Conservation (phyloP, 2,888 invertebrate species). For the Trachelus tabidus region DNA sequence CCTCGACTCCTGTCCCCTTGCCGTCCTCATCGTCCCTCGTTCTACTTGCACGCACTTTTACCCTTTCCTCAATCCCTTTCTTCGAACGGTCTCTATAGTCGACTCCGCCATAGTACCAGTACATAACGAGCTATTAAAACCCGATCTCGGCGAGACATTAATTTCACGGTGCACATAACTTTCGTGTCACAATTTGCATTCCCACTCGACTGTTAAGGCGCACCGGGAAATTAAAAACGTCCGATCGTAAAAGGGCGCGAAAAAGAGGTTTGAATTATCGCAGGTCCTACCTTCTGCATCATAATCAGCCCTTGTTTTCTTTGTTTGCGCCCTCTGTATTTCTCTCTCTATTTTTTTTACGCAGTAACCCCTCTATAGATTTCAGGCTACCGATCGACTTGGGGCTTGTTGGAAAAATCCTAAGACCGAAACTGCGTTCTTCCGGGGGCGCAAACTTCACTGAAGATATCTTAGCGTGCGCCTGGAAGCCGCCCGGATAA, state of each 20-base stretch:
- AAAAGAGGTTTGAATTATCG: constrained; percentile 57
- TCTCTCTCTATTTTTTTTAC: constrained; percentile 21
- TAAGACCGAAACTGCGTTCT: background rate
- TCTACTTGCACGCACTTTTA: background rate
- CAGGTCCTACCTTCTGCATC: constrained; percentile 54
- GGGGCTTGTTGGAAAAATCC: background rate
- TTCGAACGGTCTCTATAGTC: background rate
- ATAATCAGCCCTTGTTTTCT: constrained; percentile 45
- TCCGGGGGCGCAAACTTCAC: background rate
- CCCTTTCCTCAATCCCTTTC: background rate
- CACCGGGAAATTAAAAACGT: constrained; percentile 64
- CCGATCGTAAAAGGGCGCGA: constrained; percentile 58
- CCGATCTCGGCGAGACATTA: constrained; percentile 49
- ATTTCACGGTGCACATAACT: constrained; percentile 54
- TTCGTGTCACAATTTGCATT: constrained; percentile 62
- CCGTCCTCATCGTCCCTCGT: background rate
- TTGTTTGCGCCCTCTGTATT: background rate
- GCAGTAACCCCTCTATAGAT: background rate
- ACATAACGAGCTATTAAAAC: constrained; percentile 41
- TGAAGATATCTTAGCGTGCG: background rate
- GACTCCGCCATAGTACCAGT: constrained; percentile 10
- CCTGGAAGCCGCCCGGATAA: constrained; percentile 26
- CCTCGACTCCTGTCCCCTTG: background rate
- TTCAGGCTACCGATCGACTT: background rate
- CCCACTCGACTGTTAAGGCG: constrained; percentile 28